Percentiles rank a stretch among this genome's conserved stretches.
phyloP scores from a whole-genome alignment of 2,888 invertebrate species.

The Eupithecia abbreviata region DNA sequence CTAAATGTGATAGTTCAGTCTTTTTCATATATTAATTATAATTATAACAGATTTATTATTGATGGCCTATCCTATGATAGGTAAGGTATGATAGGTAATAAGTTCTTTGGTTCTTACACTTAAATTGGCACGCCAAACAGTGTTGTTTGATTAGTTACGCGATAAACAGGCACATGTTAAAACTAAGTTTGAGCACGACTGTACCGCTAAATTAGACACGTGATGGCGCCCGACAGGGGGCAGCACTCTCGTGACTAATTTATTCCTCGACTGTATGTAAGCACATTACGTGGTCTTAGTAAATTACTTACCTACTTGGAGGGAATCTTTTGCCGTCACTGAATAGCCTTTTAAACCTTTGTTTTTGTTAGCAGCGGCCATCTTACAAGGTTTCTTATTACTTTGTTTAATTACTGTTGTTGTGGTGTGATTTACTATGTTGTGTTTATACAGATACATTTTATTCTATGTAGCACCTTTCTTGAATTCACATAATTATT shows the following conservation, averaged over 20 bases:
- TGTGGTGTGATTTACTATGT: too few species aligned
- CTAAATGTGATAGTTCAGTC: too few species aligned
- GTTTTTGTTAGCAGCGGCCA: background rate
- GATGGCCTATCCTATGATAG: too few species aligned
- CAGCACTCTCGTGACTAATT: constrained; percentile 33
- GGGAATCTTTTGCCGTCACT: background rate
- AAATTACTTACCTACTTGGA: constrained; percentile 17
- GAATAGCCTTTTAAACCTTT: background rate
- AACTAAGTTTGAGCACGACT: constrained; percentile 24
- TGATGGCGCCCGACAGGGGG: constrained; percentile 26
- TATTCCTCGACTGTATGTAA: constrained; percentile 30
- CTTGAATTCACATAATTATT: too few species aligned
- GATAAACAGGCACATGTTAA: background rate
- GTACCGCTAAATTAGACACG: constrained; percentile 33
- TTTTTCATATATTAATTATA: too few species aligned
- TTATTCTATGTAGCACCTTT: too few species aligned
- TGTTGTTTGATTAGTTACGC: background rate
- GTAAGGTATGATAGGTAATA: too few species aligned
- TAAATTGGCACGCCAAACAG: background rate
- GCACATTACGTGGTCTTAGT: constrained; percentile 10
- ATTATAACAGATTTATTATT: too few species aligned
- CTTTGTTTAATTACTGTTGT: background rate
- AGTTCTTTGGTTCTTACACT: too few species aligned
- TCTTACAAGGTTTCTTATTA: background rate
- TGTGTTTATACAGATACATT: too few species aligned